Percentiles rank a stretch among this genome's conserved stretches.
Conservation (phyloP, 2,113 vertebrate genomes). For the Pterocles orientalis region DNA sequence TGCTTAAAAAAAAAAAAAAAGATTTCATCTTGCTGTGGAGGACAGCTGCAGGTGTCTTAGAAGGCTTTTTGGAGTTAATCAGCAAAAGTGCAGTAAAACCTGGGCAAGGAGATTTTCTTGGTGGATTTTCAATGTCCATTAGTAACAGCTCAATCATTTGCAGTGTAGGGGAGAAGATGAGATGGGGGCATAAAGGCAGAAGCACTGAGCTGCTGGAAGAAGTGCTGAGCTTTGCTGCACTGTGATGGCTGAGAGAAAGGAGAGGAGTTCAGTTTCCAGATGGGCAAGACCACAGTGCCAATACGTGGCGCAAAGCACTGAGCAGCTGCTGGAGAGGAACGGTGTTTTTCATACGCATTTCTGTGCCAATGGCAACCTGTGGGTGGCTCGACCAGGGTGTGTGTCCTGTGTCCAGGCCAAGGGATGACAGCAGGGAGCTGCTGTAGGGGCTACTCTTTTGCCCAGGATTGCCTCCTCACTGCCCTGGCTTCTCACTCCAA, state of each 20-base stretch:
- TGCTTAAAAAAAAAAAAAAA: neutral
- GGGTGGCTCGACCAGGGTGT: neutral
- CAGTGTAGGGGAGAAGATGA: neutral
- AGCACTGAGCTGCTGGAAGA: neutral
- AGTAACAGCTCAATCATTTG: neutral
- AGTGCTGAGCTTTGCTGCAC: neutral
- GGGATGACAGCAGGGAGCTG: neutral
- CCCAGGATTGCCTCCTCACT: neutral
- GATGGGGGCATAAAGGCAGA: neutral
- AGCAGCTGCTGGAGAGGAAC: neutral
- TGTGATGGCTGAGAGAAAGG: neutral
- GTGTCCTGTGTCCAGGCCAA: neutral
- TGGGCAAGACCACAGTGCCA: neutral
- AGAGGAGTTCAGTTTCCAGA: neutral
- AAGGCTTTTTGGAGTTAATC: neutral
- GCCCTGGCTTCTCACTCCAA: neutral
- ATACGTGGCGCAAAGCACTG: neutral
- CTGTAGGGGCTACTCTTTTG: neutral
- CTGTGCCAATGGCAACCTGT: neutral
- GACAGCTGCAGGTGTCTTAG: neutral
- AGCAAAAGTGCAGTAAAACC: neutral
- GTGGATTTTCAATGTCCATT: neutral
- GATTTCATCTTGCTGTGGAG: neutral
- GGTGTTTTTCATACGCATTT: fast-evolving
- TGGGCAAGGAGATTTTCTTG: neutral